Percentiles rank a stretch among this genome's conserved stretches.
These are phyloP conservation scores for Epinotia demarniana DNA, from an alignment of 2,888 invertebrate genomes.

Conservation along the genomic window DNA sequence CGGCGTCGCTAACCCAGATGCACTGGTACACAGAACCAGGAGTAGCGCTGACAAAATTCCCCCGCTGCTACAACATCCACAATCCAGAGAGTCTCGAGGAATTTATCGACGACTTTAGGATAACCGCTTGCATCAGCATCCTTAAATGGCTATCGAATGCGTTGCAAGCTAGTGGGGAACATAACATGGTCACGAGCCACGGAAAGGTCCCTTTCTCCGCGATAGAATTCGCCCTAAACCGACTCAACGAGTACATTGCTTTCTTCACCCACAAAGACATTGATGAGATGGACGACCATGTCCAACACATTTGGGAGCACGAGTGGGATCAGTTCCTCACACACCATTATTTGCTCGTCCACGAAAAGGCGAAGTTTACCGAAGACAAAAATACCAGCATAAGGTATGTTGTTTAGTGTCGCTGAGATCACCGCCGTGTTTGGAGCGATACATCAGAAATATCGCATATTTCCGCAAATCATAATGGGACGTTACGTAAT, in stretches of 20 bases:
- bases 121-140: constrained; percentile 94
- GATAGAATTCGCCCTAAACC: constrained; percentile 92
- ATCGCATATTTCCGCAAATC: constrained; percentile 24
- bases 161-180: constrained; percentile 82
- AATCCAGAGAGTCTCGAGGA: constrained; percentile 92
- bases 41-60: constrained; percentile 92
- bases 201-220: constrained; percentile 90
- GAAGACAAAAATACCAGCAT: constrained; percentile 71
- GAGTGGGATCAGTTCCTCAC: constrained; percentile 95
- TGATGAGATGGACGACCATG: constrained; percentile 88
- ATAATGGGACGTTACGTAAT: constrained; percentile 36
- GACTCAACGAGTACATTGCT: constrained; percentile 91
- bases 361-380: constrained; percentile 84
- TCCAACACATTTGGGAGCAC: constrained; percentile 89
- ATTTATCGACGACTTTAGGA: constrained; percentile 94
- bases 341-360: constrained; percentile 88
- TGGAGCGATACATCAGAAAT: constrained; percentile 26
- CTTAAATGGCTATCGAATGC: constrained; percentile 90
- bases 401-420: constrained; percentile 59
- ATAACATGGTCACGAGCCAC: constrained; percentile 80
- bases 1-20: constrained; percentile 90
- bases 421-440: constrained; percentile 26
- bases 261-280: constrained; percentile 90
- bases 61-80: constrained; percentile 93
- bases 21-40: constrained; percentile 94